Conservation (phyloP, 2,797 vertebrate genomes). For the Sarcoramphus papa region DNA sequence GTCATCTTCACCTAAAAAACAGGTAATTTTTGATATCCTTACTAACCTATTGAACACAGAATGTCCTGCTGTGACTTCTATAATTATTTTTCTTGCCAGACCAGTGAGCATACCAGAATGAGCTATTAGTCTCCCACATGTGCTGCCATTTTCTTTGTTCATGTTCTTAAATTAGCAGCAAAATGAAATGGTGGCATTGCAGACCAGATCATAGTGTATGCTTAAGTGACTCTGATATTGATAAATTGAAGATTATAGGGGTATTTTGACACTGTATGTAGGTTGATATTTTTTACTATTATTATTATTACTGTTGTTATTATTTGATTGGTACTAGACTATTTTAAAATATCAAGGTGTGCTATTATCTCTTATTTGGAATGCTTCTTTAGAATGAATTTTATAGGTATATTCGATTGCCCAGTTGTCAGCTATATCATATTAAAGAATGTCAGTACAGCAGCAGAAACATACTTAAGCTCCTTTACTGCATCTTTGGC, state of each 20-base stretch:
- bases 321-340: not conserved
- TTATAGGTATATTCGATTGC: not conserved
- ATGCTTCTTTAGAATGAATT: not conserved
- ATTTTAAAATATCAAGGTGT: not conserved
- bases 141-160: constrained; percentile 19
- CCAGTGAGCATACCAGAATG: not conserved
- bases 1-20: constrained; percentile 91
- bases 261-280: not conserved
- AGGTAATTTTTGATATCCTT: constrained; percentile 75
- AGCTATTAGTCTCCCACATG: not conserved
- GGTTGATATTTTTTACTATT: not conserved
- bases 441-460: not conserved
- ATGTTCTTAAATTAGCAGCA: constrained; percentile 4
- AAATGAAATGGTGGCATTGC: not conserved
- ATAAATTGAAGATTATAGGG: not conserved
- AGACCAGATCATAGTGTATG: not conserved
- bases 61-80: not conserved
- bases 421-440: not conserved
- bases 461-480: not conserved
- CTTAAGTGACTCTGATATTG: not conserved
- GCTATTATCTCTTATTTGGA: not conserved
- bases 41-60: not conserved
- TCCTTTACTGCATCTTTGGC: not conserved
- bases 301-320: not conserved
- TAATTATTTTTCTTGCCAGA: constrained; percentile 26